Evolutionary conservation across 2,113 vertebrate species (phyloP).

Genomic region (Coturnix japonica): DNA sequence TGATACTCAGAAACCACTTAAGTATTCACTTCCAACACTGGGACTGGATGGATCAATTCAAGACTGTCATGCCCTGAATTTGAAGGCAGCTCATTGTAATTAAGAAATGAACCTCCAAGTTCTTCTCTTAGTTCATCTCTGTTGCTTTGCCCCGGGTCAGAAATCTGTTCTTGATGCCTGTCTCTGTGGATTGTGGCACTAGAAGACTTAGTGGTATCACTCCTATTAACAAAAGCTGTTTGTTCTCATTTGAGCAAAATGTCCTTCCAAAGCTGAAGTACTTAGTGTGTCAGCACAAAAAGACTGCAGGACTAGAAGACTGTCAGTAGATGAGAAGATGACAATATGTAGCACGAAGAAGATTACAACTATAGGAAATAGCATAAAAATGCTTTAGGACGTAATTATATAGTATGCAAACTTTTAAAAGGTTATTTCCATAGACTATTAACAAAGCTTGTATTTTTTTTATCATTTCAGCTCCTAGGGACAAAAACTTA

Average conservation of each 20-base stretch:
- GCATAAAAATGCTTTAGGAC: slow-evolving; percentile 49
- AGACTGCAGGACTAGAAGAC: slow-evolving; percentile 46
- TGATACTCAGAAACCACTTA: neutral
- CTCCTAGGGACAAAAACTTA: slow-evolving; percentile 43
- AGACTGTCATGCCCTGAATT: slow-evolving; percentile 6
- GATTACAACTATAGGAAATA: slow-evolving; percentile 53
- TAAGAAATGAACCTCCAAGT: slow-evolving; percentile 41
- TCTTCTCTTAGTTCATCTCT: neutral
- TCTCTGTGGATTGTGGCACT: neutral
- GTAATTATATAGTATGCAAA: slow-evolving; percentile 25
- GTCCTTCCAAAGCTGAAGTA: slow-evolving; percentile 54
- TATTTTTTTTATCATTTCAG: slow-evolving; percentile 62
- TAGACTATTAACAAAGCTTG: slow-evolving; percentile 64
- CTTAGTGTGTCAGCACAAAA: slow-evolving; percentile 28
- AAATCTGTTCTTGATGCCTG: neutral
- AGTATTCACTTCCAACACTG: neutral
- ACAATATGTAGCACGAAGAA: slow-evolving; percentile 40
- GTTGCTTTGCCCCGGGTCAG: neutral
- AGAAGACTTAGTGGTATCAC: neutral
- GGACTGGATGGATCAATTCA: neutral
- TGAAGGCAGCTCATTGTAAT: neutral
- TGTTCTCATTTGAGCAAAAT: slow-evolving; percentile 60
- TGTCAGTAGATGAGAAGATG: slow-evolving; percentile 54
- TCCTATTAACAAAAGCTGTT: slow-evolving; percentile 43
- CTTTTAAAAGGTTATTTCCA: slow-evolving; percentile 70